phyloP scores from a whole-genome alignment of 2,888 invertebrate genomes.

The Dryocosmus kuriphilus region DNA sequence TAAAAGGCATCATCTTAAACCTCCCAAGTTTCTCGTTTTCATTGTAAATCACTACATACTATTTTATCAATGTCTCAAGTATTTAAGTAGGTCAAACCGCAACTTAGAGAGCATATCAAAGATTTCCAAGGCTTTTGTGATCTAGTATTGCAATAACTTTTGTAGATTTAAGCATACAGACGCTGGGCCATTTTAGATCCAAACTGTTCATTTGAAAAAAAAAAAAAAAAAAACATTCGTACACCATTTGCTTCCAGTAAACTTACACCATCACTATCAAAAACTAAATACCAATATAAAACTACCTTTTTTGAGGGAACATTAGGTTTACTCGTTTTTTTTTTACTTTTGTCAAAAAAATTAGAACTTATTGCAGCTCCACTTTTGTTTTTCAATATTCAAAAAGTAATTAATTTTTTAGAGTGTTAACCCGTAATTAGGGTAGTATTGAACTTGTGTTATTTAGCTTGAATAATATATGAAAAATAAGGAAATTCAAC shows the following conservation, averaged over 20 bases:
- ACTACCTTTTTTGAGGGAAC: background rate
- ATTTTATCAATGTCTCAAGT: background rate
- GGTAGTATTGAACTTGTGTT: background rate
- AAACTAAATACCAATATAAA: background rate
- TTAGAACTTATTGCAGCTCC: background rate
- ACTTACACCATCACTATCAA: background rate
- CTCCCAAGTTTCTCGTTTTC: conserved; percentile 2
- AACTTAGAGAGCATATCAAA: background rate
- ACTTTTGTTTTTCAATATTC: background rate
- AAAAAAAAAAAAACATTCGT: background rate
- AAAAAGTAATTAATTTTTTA: background rate
- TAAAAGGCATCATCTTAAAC: background rate
- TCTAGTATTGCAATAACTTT: background rate
- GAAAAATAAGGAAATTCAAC: background rate
- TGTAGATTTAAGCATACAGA: background rate
- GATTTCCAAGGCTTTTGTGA: conserved; percentile 8
- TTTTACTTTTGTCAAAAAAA: conserved; percentile 11
- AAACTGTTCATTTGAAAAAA: background rate
- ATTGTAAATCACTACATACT: background rate
- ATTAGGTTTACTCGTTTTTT: background rate
- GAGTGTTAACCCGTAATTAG: background rate
- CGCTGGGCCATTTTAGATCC: background rate
- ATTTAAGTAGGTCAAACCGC: background rate
- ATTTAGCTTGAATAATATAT: background rate
- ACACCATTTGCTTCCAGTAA: background rate